A percentile compares a stretch with the other conserved stretches of the same genome.
Evolutionary conservation across 2,797 vertebrate species (phyloP).

Genomic region (Hephaestus fuliginosus): DNA sequence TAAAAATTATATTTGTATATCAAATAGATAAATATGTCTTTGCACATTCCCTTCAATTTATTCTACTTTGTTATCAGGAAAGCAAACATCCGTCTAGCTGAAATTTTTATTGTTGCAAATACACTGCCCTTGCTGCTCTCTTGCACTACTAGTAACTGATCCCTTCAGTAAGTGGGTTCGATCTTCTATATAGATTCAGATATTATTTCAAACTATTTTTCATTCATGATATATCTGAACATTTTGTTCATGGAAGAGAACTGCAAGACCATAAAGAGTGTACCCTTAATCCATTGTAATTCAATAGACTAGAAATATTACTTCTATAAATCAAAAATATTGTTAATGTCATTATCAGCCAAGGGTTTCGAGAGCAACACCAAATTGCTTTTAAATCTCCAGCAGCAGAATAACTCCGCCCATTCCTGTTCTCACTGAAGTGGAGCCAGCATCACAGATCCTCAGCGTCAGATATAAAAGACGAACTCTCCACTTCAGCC

Average conservation of each 20-base stretch:
- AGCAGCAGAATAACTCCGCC: constrained; percentile 70
- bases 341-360: constrained; percentile 61
- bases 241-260: constrained; percentile 33
- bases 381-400: constrained; percentile 60
- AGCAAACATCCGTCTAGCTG: neutral
- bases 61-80: neutral
- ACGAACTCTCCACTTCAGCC: constrained; percentile 57
- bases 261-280: constrained; percentile 29
- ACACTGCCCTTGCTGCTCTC: neutral
- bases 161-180: neutral
- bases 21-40: neutral
- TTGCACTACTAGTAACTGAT: constrained; percentile 2
- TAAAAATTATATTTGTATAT: neutral
- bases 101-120: neutral
- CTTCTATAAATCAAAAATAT: constrained; percentile 62
- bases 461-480: constrained; percentile 74
- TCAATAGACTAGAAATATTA: constrained; percentile 56
- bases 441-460: constrained; percentile 64
- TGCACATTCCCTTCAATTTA: neutral
- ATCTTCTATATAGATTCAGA: neutral
- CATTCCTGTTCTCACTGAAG: constrained; percentile 64
- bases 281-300: constrained; percentile 42
- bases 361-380: constrained; percentile 41
- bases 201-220: constrained; percentile 33
- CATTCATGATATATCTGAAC: constrained; percentile 31